These are phyloP conservation scores for Actenoides lindsayi DNA, from an alignment of 2,113 vertebrate genomes.

Conservation along the genomic window DNA sequence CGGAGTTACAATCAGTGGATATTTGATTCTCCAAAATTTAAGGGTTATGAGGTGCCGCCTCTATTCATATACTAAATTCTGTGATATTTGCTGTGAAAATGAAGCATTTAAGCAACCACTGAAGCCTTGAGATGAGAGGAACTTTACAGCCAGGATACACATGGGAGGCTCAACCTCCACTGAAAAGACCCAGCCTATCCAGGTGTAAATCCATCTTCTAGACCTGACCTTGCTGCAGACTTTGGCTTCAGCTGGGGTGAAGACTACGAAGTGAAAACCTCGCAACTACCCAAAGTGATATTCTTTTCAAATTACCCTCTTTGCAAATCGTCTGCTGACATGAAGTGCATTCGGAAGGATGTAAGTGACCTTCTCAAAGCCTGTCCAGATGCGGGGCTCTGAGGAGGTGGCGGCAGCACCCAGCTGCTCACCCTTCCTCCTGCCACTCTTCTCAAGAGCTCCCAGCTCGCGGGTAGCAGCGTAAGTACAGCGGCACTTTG, in stretches of 20 bases:
- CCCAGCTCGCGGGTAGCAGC: background rate
- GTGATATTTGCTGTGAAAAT: background rate
- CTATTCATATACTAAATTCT: background rate
- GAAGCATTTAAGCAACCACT: background rate
- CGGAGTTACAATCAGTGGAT: background rate
- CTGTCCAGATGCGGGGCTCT: accelerated
- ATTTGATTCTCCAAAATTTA: background rate
- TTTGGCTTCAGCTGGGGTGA: background rate
- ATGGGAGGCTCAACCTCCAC: background rate
- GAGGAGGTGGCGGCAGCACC: background rate
- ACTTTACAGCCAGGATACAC: background rate
- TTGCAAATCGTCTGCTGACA: background rate
- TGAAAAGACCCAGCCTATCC: background rate
- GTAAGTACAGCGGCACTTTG: background rate
- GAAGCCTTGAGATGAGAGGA: background rate
- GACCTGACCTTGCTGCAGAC: background rate
- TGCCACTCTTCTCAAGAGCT: slow-evolving; percentile 22
- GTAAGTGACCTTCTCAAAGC: background rate
- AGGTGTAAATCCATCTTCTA: background rate
- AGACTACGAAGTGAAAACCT: background rate
- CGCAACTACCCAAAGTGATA: background rate
- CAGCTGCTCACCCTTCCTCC: slow-evolving; percentile 7
- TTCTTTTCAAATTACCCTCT: background rate
- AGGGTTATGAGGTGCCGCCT: background rate
- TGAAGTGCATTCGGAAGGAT: background rate